Evolutionary conservation across 2,113 vertebrate genomes (phyloP), one percentile per base, ranked within the genome.

Genomic region (Edolisoma coerulescens): DNA sequence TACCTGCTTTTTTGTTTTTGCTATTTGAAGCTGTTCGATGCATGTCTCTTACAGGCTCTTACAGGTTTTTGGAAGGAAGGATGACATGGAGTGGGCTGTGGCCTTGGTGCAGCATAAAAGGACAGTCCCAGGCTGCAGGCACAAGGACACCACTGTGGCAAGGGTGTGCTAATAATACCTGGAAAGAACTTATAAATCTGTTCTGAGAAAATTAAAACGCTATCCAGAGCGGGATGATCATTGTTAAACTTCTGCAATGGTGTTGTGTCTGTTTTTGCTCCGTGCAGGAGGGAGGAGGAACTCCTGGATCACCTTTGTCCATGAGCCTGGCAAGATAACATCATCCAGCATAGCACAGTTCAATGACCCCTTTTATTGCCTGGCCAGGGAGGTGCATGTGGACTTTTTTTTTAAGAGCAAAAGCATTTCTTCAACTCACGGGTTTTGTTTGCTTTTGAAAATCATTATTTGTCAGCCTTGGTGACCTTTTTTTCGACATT

Each of bases 371-470:
- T 84, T 96, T 95, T 95, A 95, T 84, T 88, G 73, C 69, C 41
- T 54, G 54, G 20, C 37, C 60, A 59, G 37, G 52, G 75, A 96
- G 63, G 32, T 74, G n/a, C 68, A n/a, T 23, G 39, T 20, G 45
- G 45, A 41, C 24, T 15, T 89, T 68, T 89, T 68, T 61, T 90
- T 88, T 54, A 74, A 89, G 41, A 95, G 65, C 49, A 90, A 71
- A 81, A 75, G 10, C 6, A 2, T 67, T 92, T 94, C n/a, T 96
- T 92, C 45, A 61, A 1, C 65, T 87, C 60, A 28, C 54, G n/a
- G n/a, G 23, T 30, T 94, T 87, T 94, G 90, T 93, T 95, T 95
- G 86, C 50, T 93, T 93, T 93, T 50, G 45, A 89, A 97, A 94
- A 89, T 75, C 92, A 37, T 96, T 96, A 90, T 88, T 79, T 90